Evolutionary conservation across 2,888 invertebrate species (phyloP), one percentile per base, ranked within the genome.

Genomic region (Hypolimnas misippus): DNA sequence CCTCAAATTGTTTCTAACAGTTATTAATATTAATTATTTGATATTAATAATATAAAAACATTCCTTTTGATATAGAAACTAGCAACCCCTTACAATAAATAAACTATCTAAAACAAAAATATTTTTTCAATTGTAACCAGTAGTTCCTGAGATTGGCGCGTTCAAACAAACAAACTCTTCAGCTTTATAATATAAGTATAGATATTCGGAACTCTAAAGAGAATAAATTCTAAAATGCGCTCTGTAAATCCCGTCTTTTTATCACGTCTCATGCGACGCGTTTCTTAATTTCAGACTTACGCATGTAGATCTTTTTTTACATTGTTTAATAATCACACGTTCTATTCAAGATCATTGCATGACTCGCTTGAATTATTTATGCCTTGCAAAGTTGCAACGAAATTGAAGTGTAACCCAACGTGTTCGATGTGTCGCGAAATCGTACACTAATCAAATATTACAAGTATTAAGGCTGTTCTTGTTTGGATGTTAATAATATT

Each of bases 281-380:
- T 44, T 19, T 19, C 19, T 21, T 44, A 10, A 44, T 44, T 19
- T 21, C 16, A 42, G 17, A 5, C 42, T n/a, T 44, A 19, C 19
- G 21, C 40, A 40, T 21, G 21, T 44, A 6, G 16, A 4, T 44
- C 10, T 21, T 46, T 46, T 68, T 69, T 67, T 38, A 38, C 68
- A 17, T 52, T 33, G 33, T 52, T 56, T 16, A 17, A 46, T 46
- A 57, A 35, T 64, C 64, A 52, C 56, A 62, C 57, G 65, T 55
- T 60, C 52, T 57, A 63, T 65, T 57, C 58, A 57, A 14, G 44
- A 31, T 52, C 31, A 42, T 67, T 67, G 65, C 62, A 67, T 67
- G 65, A 56, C 65, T 53, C 58, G 44, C 1, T 31, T 25, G 33
- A 49, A 57, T 66, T 68, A 63, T 69, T 63, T 62, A 17, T 66